A percentile compares a stretch with the other conserved stretches of the same genome.
phyloP scores from a whole-genome alignment of 1,140 invertebrate species.

The Dinoponera quadriceps region DNA sequence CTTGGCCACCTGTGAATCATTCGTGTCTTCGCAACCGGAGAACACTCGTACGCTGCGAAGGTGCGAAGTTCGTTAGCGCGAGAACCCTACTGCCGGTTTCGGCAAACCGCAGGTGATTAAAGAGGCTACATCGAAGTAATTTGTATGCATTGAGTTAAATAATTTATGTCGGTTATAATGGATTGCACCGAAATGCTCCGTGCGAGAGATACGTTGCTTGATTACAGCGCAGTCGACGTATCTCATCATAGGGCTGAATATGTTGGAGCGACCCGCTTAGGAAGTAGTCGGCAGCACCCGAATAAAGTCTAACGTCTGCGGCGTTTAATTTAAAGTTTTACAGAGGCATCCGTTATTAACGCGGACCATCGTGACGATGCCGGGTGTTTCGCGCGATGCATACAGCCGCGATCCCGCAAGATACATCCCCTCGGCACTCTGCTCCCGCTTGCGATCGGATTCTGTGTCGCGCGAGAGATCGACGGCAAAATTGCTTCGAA shows the following conservation, averaged over 20 bases:
- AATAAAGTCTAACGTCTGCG: not conserved
- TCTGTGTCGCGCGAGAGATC: slow-evolving; percentile 13
- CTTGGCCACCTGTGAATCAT: not conserved
- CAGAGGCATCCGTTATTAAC: not conserved
- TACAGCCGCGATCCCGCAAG: too few species aligned
- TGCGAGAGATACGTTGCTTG: slow-evolving; percentile 21
- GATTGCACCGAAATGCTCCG: slow-evolving; percentile 39
- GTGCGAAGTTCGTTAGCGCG: slow-evolving; percentile 19
- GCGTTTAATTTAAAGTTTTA: not conserved
- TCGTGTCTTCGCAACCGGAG: slow-evolving; percentile 25
- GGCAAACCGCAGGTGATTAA: slow-evolving; percentile 31
- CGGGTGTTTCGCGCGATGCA: too few species aligned
- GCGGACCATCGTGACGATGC: too few species aligned
- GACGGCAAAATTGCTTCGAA: slow-evolving; percentile 66
- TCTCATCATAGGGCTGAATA: slow-evolving; percentile 25
- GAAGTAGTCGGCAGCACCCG: not conserved
- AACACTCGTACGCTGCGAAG: too few species aligned
- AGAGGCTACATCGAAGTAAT: slow-evolving; percentile 48
- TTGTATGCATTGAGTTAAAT: slow-evolving; percentile 54
- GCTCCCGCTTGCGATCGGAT: not conserved
- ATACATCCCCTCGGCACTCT: not conserved
- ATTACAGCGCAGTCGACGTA: slow-evolving; percentile 33
- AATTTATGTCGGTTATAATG: slow-evolving; percentile 50
- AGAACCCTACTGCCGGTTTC: not conserved
- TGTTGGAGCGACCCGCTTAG: slow-evolving; percentile 17